Evolutionary conservation across 2,888 invertebrate species (phyloP), one percentile per base, ranked within the genome.

Genomic region (Palloptera scutellata): DNA sequence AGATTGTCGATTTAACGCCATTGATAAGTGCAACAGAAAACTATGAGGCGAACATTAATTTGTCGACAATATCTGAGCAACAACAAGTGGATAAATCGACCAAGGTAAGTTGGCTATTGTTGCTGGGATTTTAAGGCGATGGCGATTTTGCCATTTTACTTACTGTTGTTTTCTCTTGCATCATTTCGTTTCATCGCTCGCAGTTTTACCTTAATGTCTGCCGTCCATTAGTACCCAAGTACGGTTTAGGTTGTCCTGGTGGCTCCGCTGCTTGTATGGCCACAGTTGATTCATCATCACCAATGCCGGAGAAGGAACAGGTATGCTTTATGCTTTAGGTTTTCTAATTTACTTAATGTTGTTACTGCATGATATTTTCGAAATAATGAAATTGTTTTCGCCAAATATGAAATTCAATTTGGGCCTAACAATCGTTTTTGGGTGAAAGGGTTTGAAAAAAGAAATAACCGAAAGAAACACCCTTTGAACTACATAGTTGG

Each of bases 191-290:
- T 45, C n/a, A 41, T 57, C 11, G 30, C 52, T 60, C 41, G 15
- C 75, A 84, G 83, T 81, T 83, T 75, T 84, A 79, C 74, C 72
- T 85, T 70, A 85, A 85, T 77, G 84, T 85, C 66, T 85, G 85
- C 74, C 81, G 84, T 73, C 85, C 85, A 72, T 77, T 85, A 74
- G 82, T 84, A 74, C 79, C 84, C 66, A 80, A 80, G 76, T 83
- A 78, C 76, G 81, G 82, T 70, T 77, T 84, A 73, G 83, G 84
- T 73, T 85, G 85, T 73, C 77, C 81, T 64, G 85, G 82, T 69
- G 82, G 82, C 52, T 82, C 85, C 64, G 83, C 82, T 55, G 83
- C 80, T 58, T 85, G 83, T 67, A 81, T 81, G 76, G 83, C 82
- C 68, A 81, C 79, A 75, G 79, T 81, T 67, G 75, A 74, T 61